phyloP scores from a whole-genome alignment of 2,113 vertebrate species.

The Progne subis region DNA sequence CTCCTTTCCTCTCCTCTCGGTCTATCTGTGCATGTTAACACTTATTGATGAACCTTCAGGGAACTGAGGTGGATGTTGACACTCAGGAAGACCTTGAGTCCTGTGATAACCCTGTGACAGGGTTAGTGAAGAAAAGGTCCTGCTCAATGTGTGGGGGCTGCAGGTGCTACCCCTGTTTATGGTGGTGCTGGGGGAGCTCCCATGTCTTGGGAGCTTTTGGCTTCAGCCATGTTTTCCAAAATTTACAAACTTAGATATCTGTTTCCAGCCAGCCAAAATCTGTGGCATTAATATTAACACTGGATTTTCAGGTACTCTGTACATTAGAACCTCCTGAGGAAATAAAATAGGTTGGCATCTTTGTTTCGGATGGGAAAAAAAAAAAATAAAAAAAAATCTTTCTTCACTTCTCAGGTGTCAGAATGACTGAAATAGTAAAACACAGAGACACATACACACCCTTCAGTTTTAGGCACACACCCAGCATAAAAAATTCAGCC shows the following conservation, averaged over 20 bases:
- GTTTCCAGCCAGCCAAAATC: neutral
- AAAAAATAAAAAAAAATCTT: neutral
- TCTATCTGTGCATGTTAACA: too few species aligned
- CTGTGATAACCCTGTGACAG: neutral
- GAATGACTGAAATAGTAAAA: neutral
- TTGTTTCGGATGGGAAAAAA: neutral
- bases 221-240: neutral
- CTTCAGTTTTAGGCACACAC: slow-evolving; percentile 1
- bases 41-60: neutral
- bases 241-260: neutral
- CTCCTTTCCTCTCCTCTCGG: neutral
- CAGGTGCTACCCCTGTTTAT: neutral
- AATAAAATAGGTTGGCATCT: neutral
- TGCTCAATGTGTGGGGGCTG: neutral
- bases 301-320: neutral
- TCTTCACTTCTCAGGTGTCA: neutral
- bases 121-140: neutral
- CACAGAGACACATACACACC: neutral
- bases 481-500: neutral
- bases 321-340: neutral
- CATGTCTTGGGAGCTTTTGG: neutral
- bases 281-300: neutral
- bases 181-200: neutral
- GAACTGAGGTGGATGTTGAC: neutral
- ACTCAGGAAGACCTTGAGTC: neutral